Base-by-base conservation (phyloP, 1,140 invertebrate species). In the Rhopalosiphum maidis region DNA sequence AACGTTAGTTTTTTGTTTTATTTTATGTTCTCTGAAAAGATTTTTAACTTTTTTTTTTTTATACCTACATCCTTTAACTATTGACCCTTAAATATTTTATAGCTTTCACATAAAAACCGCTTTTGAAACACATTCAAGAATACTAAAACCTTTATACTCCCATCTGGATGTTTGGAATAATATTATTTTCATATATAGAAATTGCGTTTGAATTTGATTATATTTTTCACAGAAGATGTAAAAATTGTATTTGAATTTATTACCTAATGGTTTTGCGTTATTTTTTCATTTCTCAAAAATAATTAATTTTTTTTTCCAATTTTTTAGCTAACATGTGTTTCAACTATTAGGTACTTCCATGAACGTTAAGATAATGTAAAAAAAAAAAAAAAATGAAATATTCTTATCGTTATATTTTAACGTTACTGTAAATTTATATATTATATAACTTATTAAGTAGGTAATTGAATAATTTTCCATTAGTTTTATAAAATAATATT, bases 81-180 rank as follows among this genome's bases (percentile, higher is more conserved):
- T 77, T 77, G 60, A 77, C 60, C 30, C 30, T 77, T 77, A 77
- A 77, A 77, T 77, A 77, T 77, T 77, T 77, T 77, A 77, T 77
- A 77, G 60, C 60, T 77, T 35, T 77, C 60, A 77, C 30, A 77
- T 77, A 77, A 77, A 77, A 77, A 77, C 60, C 60, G 21, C 5
- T 77, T 77, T 77, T 77, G 30, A 77, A 77, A 77, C 60, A 77
- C 48, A 35, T n/a, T 77, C 60, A n/a, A 68, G 60, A 77, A 77
- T 77, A 77, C 60, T 77, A 77, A 77, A 77, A 77, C 60, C 60
- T n/a, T 30, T 77, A 77, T n/a, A 77, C 60, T 77, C 15, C 11
- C 60, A n/a, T 77, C 30, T 77, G 15, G 30, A 77, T 77, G n/a
- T 77, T 77, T 77, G 60, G 18, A n/a, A n/a, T 77, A 35, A 77